A percentile compares a stretch with the other conserved stretches of the same genome.
Evolutionary conservation across 2,888 invertebrate species (phyloP).

Genomic region (Lasioglossum morio): DNA sequence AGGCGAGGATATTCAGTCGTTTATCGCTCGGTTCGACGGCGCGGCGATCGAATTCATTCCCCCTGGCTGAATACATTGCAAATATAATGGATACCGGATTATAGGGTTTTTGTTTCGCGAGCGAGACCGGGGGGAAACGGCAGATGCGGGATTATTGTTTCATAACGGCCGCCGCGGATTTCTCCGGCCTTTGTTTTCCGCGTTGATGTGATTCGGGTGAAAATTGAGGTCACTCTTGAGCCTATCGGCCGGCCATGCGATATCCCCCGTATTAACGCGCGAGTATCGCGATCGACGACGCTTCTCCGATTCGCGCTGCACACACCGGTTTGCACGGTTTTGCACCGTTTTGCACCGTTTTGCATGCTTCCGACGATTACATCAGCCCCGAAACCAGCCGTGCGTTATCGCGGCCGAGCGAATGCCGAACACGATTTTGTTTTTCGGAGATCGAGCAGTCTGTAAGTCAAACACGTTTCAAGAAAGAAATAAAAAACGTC

Average conservation of each 20-base stretch:
- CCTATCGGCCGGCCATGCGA: constrained; percentile 33
- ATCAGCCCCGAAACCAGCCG: not conserved
- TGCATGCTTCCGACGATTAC: not conserved
- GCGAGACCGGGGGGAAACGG: constrained; percentile 15
- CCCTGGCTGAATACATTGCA: constrained; percentile 59
- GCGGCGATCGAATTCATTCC: constrained; percentile 65
- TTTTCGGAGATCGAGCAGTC: too few species aligned
- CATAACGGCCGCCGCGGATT: constrained; percentile 54
- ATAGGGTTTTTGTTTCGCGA: constrained; percentile 57
- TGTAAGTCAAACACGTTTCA: too few species aligned
- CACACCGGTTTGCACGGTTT: not conserved
- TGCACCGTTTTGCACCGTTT: not conserved
- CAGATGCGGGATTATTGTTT: constrained; percentile 68
- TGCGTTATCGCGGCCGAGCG: constrained; percentile 12
- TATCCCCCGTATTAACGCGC: constrained; percentile 23
- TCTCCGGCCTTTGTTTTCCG: constrained; percentile 48
- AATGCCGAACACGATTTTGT: not conserved
- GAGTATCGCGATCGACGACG: constrained; percentile 13
- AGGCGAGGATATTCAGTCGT: constrained; percentile 57
- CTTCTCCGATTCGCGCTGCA: not conserved
- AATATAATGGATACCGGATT: constrained; percentile 68
- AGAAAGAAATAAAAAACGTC: too few species aligned
- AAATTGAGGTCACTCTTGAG: constrained; percentile 52
- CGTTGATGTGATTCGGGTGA: constrained; percentile 35
- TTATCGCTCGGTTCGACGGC: constrained; percentile 63